Evolutionary conservation across 2,888 invertebrate genomes (phyloP), one percentile per base, ranked within the genome.

Genomic region (Terebella lapidaria): DNA sequence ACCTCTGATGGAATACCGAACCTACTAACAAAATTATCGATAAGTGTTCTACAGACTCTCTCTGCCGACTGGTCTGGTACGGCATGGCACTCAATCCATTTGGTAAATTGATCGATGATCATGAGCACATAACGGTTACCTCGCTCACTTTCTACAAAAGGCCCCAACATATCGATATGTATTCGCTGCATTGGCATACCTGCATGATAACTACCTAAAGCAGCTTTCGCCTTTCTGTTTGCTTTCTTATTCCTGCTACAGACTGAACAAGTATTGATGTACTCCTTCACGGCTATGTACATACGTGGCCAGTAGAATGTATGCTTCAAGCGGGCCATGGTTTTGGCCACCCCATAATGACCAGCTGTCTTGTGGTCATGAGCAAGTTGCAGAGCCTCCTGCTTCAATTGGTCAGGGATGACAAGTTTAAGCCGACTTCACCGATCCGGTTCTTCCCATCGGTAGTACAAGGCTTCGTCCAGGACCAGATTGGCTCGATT

Each of bases 81-180:
- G 18, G 56, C 15, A 56, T 46, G n/a, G 2, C 25, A 24, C 25
- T 56, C 56, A 10, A 56, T 18, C 56, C 56, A 56, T 2, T 55
- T 55, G 3, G 58, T 42, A 25, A 58, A 58, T 45, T 58, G 53
- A 45, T 58, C 58, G 3, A 58, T 27, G 5, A 54, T 24, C 2
- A 54, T 27, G 3, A 58, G 26, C 1, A 53, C 20, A 27, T 35
- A 30, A 26, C 28, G n/a, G 22, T 57, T 57, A n/a, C 57, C 57
- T n/a, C 28, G 3, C 2, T n/a, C n/a, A 20, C 45, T 57, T 3
- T 3, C 22, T 25, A 28, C 24, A 49, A 57, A 49, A 5, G 45
- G 54, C n/a, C 54, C 54, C 28, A 54, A 26, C 3, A 54, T 3
- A 51, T 57, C 49, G 15, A 57, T 15, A 28, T 57, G 57, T 15